phyloP scores from a whole-genome alignment of 2,113 vertebrate genomes.

The Hirundichthys speculiger region DNA sequence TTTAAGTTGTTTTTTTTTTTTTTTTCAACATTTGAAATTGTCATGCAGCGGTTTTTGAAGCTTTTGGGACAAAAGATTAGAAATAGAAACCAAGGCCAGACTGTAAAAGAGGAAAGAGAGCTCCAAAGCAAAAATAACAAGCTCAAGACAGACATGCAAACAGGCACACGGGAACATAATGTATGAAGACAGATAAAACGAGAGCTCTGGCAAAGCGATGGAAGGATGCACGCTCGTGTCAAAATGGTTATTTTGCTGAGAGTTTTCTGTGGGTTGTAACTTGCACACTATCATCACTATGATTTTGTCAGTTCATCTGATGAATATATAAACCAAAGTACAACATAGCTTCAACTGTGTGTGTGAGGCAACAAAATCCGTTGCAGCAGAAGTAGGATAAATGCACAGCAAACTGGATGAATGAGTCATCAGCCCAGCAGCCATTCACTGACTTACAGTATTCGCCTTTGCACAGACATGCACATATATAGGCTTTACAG shows the following conservation, averaged over 20 bases:
- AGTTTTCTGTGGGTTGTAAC: conserved; percentile 31
- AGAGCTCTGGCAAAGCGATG: conserved; percentile 16
- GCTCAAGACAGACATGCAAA: conserved; percentile 26
- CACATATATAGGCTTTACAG: not conserved
- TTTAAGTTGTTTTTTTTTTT: too few species aligned
- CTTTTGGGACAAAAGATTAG: conserved; percentile 37
- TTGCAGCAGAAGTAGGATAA: conserved; percentile 47
- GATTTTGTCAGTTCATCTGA: conserved; percentile 57
- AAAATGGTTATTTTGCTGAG: conserved; percentile 26
- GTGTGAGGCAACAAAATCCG: conserved; percentile 2
- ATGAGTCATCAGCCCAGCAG: conserved; percentile 40
- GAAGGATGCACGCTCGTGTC: conserved; percentile 10
- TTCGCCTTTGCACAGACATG: conserved; percentile 19
- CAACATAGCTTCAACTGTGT: conserved; percentile 20
- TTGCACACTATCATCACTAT: conserved; percentile 24
- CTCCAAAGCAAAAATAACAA: conserved; percentile 38
- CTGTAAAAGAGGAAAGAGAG: conserved; percentile 17
- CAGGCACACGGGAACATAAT: conserved; percentile 27
- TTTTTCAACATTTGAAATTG: conserved; percentile 23
- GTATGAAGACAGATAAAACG: conserved; percentile 32
- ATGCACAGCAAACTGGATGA: conserved; percentile 35
- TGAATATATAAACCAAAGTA: conserved; percentile 54
- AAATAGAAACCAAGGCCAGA: conserved; percentile 16
- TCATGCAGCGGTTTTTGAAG: conserved; percentile 32
- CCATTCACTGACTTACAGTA: conserved; percentile 11